A percentile compares a stretch with the other conserved stretches of the same genome.
Conservation (phyloP, 2,797 vertebrate species). For the Sebastes kiyomatsui region DNA sequence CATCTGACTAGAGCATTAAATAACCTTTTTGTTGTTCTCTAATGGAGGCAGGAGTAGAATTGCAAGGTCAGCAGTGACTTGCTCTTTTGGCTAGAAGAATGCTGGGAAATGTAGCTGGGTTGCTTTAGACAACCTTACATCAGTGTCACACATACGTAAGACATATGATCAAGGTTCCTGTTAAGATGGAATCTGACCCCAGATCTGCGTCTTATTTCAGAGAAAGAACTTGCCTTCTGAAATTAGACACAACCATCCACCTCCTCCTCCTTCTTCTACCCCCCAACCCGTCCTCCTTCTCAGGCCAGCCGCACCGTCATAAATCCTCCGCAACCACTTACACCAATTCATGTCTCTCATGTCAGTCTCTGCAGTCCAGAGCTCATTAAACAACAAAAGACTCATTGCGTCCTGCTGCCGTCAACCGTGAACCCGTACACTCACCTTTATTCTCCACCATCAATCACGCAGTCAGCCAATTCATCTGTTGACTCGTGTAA, state of each 20-base stretch:
- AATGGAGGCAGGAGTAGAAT: neutral
- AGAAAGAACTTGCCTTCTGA: constrained; percentile 60
- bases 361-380: constrained; percentile 34
- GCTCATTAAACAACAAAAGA: constrained; percentile 54
- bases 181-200: constrained; percentile 47
- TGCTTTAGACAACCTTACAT: constrained; percentile 13
- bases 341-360: constrained; percentile 39
- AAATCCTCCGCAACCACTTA: constrained; percentile 61
- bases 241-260: constrained; percentile 62
- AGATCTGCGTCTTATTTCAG: constrained; percentile 54
- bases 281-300: neutral
- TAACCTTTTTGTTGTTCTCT: constrained; percentile 6
- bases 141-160: constrained; percentile 25
- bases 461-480: constrained; percentile 43
- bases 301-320: constrained; percentile 42
- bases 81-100: constrained; percentile 31
- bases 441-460: constrained; percentile 50
- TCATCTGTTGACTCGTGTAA: constrained; percentile 13
- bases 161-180: constrained; percentile 25
- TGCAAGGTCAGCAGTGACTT: constrained; percentile 33
- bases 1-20: neutral
- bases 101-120: constrained; percentile 20
- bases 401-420: neutral
- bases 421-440: constrained; percentile 19
- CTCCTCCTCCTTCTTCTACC: neutral